Percentiles rank a stretch among this genome's conserved stretches.
Evolutionary conservation across 2,888 invertebrate genomes (phyloP).

Genomic region (Agrotis clavis): DNA sequence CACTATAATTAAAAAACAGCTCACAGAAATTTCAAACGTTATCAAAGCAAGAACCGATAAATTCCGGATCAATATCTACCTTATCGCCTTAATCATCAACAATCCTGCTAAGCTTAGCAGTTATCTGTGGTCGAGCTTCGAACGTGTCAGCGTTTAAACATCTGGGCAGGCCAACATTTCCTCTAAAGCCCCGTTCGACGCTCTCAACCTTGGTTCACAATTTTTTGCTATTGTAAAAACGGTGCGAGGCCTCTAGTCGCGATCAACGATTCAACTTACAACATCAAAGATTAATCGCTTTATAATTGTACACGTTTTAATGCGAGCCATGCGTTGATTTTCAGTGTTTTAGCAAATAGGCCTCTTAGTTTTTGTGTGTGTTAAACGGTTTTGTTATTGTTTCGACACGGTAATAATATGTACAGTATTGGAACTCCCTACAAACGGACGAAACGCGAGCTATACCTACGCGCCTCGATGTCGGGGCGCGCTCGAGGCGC

Average conservation of each 20-base stretch:
- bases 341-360: conserved; percentile 54
- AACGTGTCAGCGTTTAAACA: conserved; percentile 27
- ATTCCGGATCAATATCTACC: conserved; percentile 10
- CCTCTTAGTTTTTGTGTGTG: conserved; percentile 52
- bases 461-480: too few relatives aligned
- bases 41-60: conserved; percentile 3
- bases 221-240: conserved; percentile 60
- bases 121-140: conserved; percentile 31
- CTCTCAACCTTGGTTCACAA: conserved; percentile 44
- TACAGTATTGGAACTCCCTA: too few relatives aligned
- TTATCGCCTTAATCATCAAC: conserved; percentile 20
- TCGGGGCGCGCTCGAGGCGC: too few relatives aligned
- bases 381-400: conserved; percentile 48
- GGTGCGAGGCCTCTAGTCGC: conserved; percentile 52
- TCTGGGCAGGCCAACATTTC: conserved; percentile 32
- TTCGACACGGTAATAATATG: too few relatives aligned
- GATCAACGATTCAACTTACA: conserved; percentile 55
- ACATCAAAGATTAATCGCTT: conserved; percentile 60
- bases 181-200: conserved; percentile 44
- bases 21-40: not conserved
- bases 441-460: too few relatives aligned
- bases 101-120: conserved; percentile 24
- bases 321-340: conserved; percentile 50
- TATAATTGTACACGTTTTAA: conserved; percentile 57
- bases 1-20: too few relatives aligned